A percentile compares a stretch with the other conserved stretches of the same genome.
Conservation (phyloP, 1,140 invertebrate genomes). For the Ceratina japonica region DNA sequence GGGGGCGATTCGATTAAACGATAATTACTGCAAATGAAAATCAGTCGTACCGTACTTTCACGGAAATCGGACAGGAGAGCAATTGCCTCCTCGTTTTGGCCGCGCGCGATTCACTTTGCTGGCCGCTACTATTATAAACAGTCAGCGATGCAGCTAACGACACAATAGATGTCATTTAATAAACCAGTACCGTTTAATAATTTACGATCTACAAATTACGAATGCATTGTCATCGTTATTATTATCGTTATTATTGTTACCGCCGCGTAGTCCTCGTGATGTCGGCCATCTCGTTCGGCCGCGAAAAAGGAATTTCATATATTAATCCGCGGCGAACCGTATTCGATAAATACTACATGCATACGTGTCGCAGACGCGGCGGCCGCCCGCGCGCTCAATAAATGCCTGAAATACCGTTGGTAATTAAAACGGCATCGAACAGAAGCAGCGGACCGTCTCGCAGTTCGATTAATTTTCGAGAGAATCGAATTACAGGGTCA, state of each 20-base stretch:
- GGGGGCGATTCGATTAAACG: neutral
- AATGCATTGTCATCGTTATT: neutral
- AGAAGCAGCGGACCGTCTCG: slow-evolving; percentile 6
- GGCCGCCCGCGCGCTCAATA: neutral
- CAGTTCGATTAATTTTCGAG: slow-evolving; percentile 31
- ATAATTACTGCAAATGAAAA: neutral
- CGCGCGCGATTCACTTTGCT: neutral
- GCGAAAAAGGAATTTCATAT: slow-evolving; percentile 24
- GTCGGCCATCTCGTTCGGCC: neutral
- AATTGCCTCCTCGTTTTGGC: neutral
- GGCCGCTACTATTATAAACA: neutral
- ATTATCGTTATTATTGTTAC: no score
- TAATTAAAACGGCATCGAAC: slow-evolving; percentile 18
- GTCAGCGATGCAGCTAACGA: neutral
- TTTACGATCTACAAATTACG: neutral
- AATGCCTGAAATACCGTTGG: slow-evolving; percentile 26
- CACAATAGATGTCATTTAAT: slow-evolving; percentile 10
- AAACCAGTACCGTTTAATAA: slow-evolving; percentile 4
- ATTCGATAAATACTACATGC: neutral
- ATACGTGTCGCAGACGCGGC: neutral
- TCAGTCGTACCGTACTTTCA: neutral
- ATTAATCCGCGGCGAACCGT: slow-evolving; percentile 15
- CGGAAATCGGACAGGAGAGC: neutral
- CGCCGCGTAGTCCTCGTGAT: no score
- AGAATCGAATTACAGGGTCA: slow-evolving; percentile 32